Evolutionary conservation across 2,113 vertebrate species (phyloP).

Genomic region (Ailurus styani): DNA sequence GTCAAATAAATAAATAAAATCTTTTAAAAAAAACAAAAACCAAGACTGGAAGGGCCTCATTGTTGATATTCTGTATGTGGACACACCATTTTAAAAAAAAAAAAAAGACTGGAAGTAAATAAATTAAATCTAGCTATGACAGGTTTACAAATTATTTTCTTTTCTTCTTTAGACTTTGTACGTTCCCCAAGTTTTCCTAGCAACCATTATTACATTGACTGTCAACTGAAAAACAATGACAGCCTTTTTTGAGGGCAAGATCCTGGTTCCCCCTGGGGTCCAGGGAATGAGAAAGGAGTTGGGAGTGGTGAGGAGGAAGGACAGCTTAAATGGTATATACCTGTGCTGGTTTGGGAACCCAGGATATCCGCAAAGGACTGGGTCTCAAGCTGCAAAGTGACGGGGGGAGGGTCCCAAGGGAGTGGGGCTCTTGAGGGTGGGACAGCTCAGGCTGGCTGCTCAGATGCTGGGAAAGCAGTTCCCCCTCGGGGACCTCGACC

Average conservation of each 20-base stretch:
- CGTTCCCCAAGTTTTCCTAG: background rate
- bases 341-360: background rate
- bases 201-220: background rate
- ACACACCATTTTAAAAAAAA: background rate
- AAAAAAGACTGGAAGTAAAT: background rate
- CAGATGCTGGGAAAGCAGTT: background rate
- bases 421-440: background rate
- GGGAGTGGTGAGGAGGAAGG: too few species aligned
- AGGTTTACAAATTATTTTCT: background rate
- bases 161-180: background rate
- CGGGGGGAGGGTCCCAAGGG: background rate
- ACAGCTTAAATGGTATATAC: background rate
- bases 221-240: background rate
- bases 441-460: background rate
- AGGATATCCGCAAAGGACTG: too few species aligned
- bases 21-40: too few species aligned
- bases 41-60: background rate
- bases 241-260: background rate
- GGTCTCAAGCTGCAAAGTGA: background rate
- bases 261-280: background rate
- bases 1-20: too few species aligned
- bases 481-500: accelerated
- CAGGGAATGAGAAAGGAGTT: background rate
- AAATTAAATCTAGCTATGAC: background rate
- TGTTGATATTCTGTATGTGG: background rate